Evolutionary conservation across 2,888 invertebrate genomes (phyloP), one percentile per base, ranked within the genome.

Genomic region (Eurytoma californica): DNA sequence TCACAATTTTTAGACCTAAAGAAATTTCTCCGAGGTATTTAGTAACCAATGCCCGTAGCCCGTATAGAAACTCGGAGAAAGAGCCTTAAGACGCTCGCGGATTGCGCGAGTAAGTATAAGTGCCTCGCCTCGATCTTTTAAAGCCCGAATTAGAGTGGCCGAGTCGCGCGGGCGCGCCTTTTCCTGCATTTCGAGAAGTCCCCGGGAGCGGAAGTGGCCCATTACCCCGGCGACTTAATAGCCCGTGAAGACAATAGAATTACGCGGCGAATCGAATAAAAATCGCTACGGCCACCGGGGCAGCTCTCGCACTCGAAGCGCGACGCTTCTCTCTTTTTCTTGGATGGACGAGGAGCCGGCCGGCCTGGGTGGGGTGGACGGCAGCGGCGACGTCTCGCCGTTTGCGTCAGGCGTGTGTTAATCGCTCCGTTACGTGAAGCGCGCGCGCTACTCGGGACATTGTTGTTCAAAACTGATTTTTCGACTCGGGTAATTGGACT

Each of bases 231-330:
- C 84, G 88, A 89, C 88, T 90, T 90, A 90, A 90, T 90, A 90
- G 90, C 88, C 90, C 90, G 89, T 90, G 89, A 90, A 90, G 87
- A 90, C 90, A 90, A 90, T 90, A 88, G 90, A 90, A 90, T 90
- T 90, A 89, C 88, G 84, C 84, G 84, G 86, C 86, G 86, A 86
- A 88, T 89, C 87, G 86, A 88, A 88, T 88, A 88, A 86, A 89
- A 87, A 88, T 86, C 84, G 80, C 83, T 39, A 81, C 82, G 82
- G 80, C 81, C 58, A 75, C 28, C 53, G 51, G 18, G 24, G 18
- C 55, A 2, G n/a, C 60, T 14, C 47, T 58, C 60, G 55, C 28
- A 68, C 28, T 18, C 68, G 55, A 68, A 55, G 68, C 68, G 53
- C 68, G 53, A 55, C 67, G 67, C 51, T 39, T 63, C 63, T 63